These are phyloP conservation scores for Andrena dorsata DNA, from an alignment of 2,888 invertebrate genomes.

Conservation along the genomic window DNA sequence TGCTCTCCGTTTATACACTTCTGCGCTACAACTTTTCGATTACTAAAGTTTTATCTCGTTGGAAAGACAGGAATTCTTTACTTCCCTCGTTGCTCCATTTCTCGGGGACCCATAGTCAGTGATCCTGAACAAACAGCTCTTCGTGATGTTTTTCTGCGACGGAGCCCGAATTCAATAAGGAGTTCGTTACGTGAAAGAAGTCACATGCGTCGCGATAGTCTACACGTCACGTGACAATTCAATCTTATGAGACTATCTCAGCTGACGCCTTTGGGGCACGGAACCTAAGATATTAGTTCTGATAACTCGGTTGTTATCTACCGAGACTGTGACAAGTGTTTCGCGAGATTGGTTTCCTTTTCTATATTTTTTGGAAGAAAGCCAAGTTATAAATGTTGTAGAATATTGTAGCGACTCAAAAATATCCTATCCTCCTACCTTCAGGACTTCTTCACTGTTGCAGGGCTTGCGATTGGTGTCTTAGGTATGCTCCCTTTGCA, in stretches of 20 bases:
- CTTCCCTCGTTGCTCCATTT: background rate
- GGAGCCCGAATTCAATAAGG: constrained; percentile 1
- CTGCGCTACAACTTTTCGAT: too few relatives aligned
- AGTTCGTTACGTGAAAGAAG: background rate
- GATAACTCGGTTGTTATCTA: background rate
- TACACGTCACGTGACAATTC: constrained; percentile 20
- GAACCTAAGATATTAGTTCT: constrained; percentile 9
- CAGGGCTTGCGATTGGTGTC: too few relatives aligned
- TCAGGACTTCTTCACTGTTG: too few relatives aligned
- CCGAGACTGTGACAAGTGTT: background rate
- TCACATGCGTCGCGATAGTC: constrained; percentile 16
- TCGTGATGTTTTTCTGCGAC: constrained; percentile 9
- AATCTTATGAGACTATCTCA: constrained; percentile 11
- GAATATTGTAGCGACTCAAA: too few relatives aligned
- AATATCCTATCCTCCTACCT: too few relatives aligned
- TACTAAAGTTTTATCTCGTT: too few relatives aligned
- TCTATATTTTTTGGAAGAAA: too few relatives aligned
- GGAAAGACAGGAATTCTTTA: too few relatives aligned
- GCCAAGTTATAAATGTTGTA: too few relatives aligned
- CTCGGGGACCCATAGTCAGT: too few relatives aligned
- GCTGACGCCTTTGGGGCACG: background rate
- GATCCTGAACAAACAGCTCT: background rate
- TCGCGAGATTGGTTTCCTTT: background rate
- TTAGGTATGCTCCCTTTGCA: too few relatives aligned
- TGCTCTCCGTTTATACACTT: too few relatives aligned